Evolutionary conservation across 2,797 vertebrate species (phyloP), one percentile per base, ranked within the genome.

Genomic region (Enteromius thamalakanensis): DNA sequence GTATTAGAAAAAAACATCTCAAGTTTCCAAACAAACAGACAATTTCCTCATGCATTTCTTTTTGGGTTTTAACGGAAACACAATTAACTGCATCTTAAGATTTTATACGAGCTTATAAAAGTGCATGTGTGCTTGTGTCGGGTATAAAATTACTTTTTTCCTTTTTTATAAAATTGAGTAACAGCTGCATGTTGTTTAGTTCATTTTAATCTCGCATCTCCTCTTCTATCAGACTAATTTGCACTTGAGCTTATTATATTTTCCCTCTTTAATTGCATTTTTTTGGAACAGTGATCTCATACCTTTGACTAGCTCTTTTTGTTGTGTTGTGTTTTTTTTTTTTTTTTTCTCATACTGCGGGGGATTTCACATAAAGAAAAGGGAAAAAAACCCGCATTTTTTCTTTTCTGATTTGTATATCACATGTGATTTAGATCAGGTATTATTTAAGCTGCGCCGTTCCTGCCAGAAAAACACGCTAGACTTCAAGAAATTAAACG

Each of bases 271-370:
- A 90, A 92, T 92, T 91, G 85, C 88, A 80, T 88, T 90, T 90
- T 92, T 87, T 89, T 90, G n/a, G 21, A 92, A 85, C 81, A 84
- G 84, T 93, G 92, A 95, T 87, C 90, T 94, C 90, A 92, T 89
- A 90, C 86, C 86, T 90, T 85, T 87, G 84, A 87, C 87, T 37
- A 51, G 62, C 47, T 62, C 23, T 69, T 55, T 42, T 82, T 90
- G 88, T 85, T 91, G 76, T 81, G 76, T 49, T 77, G 89, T 92
- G 92, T 87, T 84, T 89, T 78, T 92, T 88, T 83, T 89, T 76
- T 37, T 83, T 84, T 68, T 87, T 89, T 65, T 80, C 80, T 80
- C 62, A 85, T 90, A 91, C 87, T 86, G 78, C 83, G 74, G 79
- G 34, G 85, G 89, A 87, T 91, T 92, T 90, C 68, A 83, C 53